These are phyloP conservation scores for Ryuthela nishihirai DNA, from an alignment of 2,888 invertebrate genomes.

Conservation along the genomic window DNA sequence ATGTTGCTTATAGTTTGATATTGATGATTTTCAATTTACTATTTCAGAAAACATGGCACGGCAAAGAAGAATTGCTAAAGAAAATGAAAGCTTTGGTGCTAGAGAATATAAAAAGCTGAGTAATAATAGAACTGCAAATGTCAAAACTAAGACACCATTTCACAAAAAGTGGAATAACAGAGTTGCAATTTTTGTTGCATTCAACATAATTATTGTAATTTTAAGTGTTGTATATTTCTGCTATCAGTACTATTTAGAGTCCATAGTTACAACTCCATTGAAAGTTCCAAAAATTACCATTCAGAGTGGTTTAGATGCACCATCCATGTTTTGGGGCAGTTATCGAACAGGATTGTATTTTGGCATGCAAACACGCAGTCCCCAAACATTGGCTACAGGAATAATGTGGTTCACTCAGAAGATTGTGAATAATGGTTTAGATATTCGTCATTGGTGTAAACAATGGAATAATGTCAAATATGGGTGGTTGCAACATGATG, in stretches of 20 bases:
- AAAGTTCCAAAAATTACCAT: conserved; percentile 71
- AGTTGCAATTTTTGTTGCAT: conserved; percentile 34
- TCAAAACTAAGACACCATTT: conserved; percentile 14
- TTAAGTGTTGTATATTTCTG: conserved; percentile 38
- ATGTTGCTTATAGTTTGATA: no score
- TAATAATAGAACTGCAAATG: no score
- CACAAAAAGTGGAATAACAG: conserved; percentile 30
- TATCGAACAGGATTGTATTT: conserved; percentile 84
- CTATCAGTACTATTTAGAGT: conserved; percentile 59
- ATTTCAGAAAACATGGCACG: no score
- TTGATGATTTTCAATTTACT: no score
- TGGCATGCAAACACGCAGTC: conserved; percentile 85
- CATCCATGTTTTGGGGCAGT: conserved; percentile 87
- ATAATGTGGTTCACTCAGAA: conserved; percentile 90
- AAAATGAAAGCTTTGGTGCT: no score
- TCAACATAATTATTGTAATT: conserved; percentile 35
- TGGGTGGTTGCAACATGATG: conserved; percentile 93
- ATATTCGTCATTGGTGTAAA: conserved; percentile 79
- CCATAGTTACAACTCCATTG: conserved; percentile 80
- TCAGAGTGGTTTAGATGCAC: conserved; percentile 65
- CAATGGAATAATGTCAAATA: conserved; percentile 77
- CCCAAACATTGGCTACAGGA: conserved; percentile 83
- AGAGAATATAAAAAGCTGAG: no score
- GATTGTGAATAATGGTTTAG: conserved; percentile 41
- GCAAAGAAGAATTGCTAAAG: no score